phyloP scores from a whole-genome alignment of 2,113 vertebrate genomes.

The Lutjanus erythropterus region DNA sequence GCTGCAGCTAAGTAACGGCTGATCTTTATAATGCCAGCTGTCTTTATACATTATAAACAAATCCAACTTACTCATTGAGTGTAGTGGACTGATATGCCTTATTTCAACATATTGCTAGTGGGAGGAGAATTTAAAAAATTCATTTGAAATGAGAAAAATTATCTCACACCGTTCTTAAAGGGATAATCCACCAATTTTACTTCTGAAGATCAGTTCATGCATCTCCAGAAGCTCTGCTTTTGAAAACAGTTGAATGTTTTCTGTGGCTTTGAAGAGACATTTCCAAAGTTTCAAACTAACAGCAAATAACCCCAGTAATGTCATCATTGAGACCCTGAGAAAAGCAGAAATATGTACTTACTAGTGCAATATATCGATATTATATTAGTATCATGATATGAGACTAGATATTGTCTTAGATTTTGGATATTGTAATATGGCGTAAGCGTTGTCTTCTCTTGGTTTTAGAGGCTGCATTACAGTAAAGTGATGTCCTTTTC shows the following conservation, averaged over 20 bases:
- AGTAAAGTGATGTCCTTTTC: too few relatives aligned
- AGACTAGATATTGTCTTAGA: too few relatives aligned
- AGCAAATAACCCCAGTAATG: too few relatives aligned
- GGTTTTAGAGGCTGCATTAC: too few relatives aligned
- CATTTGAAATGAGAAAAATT: not conserved
- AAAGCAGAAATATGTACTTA: too few relatives aligned
- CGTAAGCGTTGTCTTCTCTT: too few relatives aligned
- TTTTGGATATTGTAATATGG: too few relatives aligned
- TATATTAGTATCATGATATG: too few relatives aligned
- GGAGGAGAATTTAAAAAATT: not conserved
- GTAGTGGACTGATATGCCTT: not conserved
- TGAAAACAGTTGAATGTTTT: not conserved
- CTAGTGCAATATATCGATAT: too few relatives aligned
- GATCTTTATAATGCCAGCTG: not conserved
- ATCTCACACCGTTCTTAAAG: not conserved
- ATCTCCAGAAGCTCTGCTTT: not conserved
- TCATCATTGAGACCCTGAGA: too few relatives aligned
- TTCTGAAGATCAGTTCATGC: not conserved
- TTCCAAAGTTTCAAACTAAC: too few relatives aligned
- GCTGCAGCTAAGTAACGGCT: slow-evolving; percentile 9
- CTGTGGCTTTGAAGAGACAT: too few relatives aligned
- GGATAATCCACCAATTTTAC: not conserved
- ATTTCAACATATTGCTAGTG: not conserved
- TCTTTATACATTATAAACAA: slow-evolving; percentile 1
- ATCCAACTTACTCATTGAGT: not conserved